These are phyloP conservation scores for Lepus timidus DNA, from an alignment of 2,113 vertebrate genomes.

Conservation along the genomic window DNA sequence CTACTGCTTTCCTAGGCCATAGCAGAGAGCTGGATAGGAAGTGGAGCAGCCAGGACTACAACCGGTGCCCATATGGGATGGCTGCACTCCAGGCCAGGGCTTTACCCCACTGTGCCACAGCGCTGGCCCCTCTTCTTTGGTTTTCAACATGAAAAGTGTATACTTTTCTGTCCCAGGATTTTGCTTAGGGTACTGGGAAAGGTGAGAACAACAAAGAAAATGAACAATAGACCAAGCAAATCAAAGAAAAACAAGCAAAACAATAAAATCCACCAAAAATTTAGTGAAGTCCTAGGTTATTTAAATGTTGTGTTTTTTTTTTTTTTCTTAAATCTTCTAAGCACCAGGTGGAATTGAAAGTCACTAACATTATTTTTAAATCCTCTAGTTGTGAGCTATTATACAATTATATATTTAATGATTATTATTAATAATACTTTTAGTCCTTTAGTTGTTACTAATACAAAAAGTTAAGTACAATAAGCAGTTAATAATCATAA, in stretches of 20 bases:
- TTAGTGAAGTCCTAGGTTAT: not conserved
- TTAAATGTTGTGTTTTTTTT: not conserved
- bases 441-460: not conserved
- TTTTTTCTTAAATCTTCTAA: constrained; percentile 5
- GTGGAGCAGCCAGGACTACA: too few relatives aligned
- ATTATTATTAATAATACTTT: not conserved
- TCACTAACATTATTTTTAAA: constrained; percentile 28
- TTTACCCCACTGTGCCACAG: too few relatives aligned
- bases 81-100: too few relatives aligned
- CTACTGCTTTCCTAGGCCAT: too few relatives aligned
- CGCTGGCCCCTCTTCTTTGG: not conserved
- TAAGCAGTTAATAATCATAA: not conserved
- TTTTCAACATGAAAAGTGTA: constrained; percentile 3
- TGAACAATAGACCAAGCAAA: not conserved
- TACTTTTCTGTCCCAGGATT: not conserved
- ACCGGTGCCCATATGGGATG: too few relatives aligned
- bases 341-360: not conserved
- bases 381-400: not conserved
- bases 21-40: too few relatives aligned
- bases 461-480: not conserved
- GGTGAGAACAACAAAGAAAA: too few relatives aligned
- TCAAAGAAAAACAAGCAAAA: not conserved
- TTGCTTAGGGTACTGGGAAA: not conserved
- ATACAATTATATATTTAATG: not conserved
- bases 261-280: not conserved